These are phyloP conservation scores for Potamilus streckersoni DNA, from an alignment of 1,140 invertebrate species.

Conservation along the genomic window DNA sequence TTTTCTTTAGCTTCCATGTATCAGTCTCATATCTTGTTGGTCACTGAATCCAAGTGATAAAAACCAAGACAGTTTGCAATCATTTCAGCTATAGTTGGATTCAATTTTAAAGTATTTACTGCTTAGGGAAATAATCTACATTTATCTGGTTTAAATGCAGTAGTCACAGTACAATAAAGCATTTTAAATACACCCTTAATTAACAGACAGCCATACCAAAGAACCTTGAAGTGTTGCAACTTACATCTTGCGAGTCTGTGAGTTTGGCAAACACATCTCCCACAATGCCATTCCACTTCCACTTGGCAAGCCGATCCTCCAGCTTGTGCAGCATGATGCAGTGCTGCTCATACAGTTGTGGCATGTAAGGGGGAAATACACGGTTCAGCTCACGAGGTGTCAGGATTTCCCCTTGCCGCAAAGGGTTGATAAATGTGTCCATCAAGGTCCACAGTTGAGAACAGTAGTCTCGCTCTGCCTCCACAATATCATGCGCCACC, in stretches of 20 bases:
- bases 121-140: too few species aligned
- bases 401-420: slow-evolving; percentile 60
- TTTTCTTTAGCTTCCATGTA: too few species aligned
- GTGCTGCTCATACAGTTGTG: slow-evolving; percentile 66
- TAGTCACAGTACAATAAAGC: too few species aligned
- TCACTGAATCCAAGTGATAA: too few species aligned
- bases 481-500: slow-evolving; percentile 63
- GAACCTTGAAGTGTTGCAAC: background rate
- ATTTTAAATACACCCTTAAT: too few species aligned
- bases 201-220: too few species aligned
- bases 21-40: too few species aligned
- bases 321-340: slow-evolving; percentile 63
- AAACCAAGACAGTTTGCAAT: too few species aligned
- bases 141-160: too few species aligned
- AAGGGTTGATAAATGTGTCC: slow-evolving; percentile 63
- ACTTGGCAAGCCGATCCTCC: slow-evolving; percentile 62
- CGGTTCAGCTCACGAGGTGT: slow-evolving; percentile 58
- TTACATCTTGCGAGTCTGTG: slow-evolving; percentile 42
- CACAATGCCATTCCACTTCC: slow-evolving; percentile 46
- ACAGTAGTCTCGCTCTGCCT: slow-evolving; percentile 69
- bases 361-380: slow-evolving; percentile 65
- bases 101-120: too few species aligned
- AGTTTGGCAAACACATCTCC: slow-evolving; percentile 51
- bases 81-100: too few species aligned
- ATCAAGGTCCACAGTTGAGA: slow-evolving; percentile 64